A percentile compares a stretch with the other conserved stretches of the same genome.
These are phyloP conservation scores for Chymomyza fuscimana DNA, from an alignment of 2,888 invertebrate species.

Conservation along the genomic window DNA sequence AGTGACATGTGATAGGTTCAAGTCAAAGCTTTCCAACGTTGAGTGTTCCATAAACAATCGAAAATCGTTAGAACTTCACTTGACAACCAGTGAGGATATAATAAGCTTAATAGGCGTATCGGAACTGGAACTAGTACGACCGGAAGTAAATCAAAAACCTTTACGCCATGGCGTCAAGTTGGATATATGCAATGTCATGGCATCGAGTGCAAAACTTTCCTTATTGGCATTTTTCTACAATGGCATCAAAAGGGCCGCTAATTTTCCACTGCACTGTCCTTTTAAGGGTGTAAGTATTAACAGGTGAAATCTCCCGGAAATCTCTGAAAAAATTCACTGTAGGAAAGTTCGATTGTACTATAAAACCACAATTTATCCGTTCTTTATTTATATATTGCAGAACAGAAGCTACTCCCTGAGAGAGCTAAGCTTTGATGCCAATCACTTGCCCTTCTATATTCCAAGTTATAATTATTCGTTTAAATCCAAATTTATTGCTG, in stretches of 20 bases:
- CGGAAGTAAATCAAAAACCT: not conserved
- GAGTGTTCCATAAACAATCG: not conserved
- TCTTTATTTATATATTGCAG: not conserved
- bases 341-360: too few relatives aligned
- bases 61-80: not conserved
- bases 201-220: not conserved
- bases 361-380: too few relatives aligned
- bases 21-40: not conserved
- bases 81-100: not conserved
- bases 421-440: not conserved
- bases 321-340: too few relatives aligned
- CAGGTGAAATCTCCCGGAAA: too few relatives aligned
- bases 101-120: not conserved
- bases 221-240: not conserved
- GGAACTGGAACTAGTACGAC: not conserved
- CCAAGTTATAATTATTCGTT: not conserved
- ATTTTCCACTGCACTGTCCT: not conserved
- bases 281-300: not conserved
- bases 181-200: not conserved
- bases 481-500: not conserved
- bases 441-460: not conserved
- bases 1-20: not conserved
- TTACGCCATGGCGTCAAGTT: not conserved
- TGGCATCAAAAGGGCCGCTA: not conserved
- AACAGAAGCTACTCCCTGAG: not conserved